These are phyloP conservation scores for Eristalinus aeneus DNA, from an alignment of 2,888 invertebrate genomes.

Conservation along the genomic window DNA sequence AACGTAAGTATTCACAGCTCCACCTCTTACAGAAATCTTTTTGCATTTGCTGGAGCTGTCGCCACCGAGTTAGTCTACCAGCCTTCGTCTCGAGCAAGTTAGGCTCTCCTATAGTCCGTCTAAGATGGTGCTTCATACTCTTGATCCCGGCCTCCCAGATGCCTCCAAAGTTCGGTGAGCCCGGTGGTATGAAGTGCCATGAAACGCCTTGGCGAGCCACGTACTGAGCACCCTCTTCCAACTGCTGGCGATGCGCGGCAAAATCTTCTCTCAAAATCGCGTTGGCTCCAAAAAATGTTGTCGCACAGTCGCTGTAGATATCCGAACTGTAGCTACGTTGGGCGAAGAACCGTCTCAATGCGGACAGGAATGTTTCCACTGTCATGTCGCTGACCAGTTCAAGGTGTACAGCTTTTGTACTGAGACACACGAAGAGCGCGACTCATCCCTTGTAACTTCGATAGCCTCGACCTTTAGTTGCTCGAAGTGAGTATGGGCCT, in stretches of 20 bases:
- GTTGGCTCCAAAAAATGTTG: neutral
- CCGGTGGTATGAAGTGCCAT: conserved; percentile 34
- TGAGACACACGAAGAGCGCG: conserved; percentile 30
- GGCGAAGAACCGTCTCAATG: conserved; percentile 22
- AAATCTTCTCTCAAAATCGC: neutral
- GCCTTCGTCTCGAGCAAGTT: neutral
- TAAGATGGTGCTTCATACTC: conserved; percentile 18
- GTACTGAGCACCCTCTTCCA: neutral
- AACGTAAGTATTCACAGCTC: neutral
- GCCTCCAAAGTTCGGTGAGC: conserved; percentile 39
- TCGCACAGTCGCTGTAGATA: conserved; percentile 30
- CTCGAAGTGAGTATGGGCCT: no score
- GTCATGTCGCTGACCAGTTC: no score
- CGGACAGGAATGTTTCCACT: no score
- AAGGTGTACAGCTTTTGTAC: conserved; percentile 36
- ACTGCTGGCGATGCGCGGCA: neutral
- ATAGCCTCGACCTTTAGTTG: no score
- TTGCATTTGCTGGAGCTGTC: no score
- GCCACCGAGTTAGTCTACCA: neutral
- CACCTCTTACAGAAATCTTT: neutral
- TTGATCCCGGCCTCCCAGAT: conserved; percentile 22
- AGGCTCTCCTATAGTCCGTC: conserved; percentile 3
- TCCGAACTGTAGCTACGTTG: conserved; percentile 7
- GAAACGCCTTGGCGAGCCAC: conserved; percentile 7
- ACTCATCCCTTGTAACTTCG: conserved; percentile 39